Evolutionary conservation across 2,113 vertebrate genomes (phyloP).

Genomic region (Miniopterus natalensis): DNA sequence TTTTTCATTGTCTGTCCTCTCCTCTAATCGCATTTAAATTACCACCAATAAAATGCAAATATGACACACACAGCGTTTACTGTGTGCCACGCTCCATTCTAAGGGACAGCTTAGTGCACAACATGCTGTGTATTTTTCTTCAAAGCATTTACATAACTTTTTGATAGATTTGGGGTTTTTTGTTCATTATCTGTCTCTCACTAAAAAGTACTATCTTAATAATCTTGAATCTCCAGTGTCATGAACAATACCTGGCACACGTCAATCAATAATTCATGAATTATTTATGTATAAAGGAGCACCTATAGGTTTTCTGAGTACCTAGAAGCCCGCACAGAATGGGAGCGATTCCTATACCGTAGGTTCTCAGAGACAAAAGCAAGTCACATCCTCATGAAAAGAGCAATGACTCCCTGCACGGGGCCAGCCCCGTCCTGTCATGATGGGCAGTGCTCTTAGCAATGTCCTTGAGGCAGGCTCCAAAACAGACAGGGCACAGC

Average conservation of each 20-base stretch:
- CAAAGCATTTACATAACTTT: not conserved
- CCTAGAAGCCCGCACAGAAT: not conserved
- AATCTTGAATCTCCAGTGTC: not conserved
- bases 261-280: not conserved
- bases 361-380: not conserved
- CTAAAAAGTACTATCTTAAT: not conserved
- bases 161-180: not conserved
- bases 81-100: not conserved
- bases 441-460: accelerated
- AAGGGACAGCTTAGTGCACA: not conserved
- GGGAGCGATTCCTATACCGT: not conserved
- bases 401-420: not conserved
- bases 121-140: not conserved
- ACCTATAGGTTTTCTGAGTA: not conserved
- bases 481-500: not conserved
- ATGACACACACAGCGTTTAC: not conserved
- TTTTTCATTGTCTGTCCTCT: not conserved
- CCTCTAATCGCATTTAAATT: not conserved
- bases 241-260: not conserved
- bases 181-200: not conserved
- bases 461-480: not conserved
- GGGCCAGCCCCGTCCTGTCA: not conserved
- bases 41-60: not conserved
- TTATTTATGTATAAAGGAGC: not conserved
- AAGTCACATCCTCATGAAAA: not conserved